Evolutionary conservation across 2,888 invertebrate genomes (phyloP).

Genomic region (Eilema caniola): DNA sequence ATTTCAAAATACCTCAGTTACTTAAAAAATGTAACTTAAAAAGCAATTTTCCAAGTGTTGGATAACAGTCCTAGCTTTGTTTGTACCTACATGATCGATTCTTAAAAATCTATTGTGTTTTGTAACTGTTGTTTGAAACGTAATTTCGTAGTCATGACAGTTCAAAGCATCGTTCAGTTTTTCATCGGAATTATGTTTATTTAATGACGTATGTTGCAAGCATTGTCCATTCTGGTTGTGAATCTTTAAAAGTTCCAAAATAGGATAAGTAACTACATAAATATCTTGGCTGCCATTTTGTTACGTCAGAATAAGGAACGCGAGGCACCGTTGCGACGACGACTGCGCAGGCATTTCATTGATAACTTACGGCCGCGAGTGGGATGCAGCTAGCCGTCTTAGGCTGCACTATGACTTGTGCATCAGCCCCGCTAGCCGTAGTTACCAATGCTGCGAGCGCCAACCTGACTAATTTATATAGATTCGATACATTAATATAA

Average conservation of each 20-base stretch:
- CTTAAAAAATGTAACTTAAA: neutral
- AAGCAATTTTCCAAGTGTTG: neutral
- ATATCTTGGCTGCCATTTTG: conserved; percentile 77
- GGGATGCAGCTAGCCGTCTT: conserved; percentile 72
- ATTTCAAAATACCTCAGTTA: neutral
- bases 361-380: conserved; percentile 80
- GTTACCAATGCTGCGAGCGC: conserved; percentile 53
- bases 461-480: conserved; percentile 47
- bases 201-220: conserved; percentile 38
- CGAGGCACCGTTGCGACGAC: conserved; percentile 75
- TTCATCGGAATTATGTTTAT: conserved; percentile 52
- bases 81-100: conserved; percentile 33
- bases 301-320: conserved; percentile 80
- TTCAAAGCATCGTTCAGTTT: conserved; percentile 41
- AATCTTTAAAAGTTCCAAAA: conserved; percentile 52
- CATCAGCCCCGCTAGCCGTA: conserved; percentile 53
- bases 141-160: conserved; percentile 55
- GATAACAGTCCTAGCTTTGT: conserved; percentile 13
- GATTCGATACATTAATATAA: conserved; percentile 45
- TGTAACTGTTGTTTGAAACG: conserved; percentile 51
- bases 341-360: conserved; percentile 80
- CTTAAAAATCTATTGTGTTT: conserved; percentile 53
- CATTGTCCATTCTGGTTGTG: conserved; percentile 38
- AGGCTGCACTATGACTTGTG: conserved; percentile 53
- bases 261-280: conserved; percentile 59